These are phyloP conservation scores for Idaea aversata DNA, from an alignment of 2,888 invertebrate species.

Conservation along the genomic window DNA sequence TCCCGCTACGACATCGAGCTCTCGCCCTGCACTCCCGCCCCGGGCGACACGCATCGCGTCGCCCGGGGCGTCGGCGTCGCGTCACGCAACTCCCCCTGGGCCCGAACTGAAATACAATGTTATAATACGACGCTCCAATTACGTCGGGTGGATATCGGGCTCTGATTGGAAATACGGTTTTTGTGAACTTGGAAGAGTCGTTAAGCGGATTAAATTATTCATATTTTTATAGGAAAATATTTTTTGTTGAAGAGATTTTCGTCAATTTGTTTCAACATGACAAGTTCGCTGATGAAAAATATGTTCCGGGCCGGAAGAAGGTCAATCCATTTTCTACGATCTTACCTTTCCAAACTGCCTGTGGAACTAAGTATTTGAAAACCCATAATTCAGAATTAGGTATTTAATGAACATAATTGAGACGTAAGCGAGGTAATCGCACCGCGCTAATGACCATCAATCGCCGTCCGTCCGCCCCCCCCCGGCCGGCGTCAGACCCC, in stretches of 20 bases:
- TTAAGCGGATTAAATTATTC: not conserved
- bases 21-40: not conserved
- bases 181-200: conserved; percentile 1
- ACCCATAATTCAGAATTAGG: not conserved
- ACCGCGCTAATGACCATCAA: not conserved
- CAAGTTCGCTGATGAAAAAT: not conserved
- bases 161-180: conserved; percentile 2
- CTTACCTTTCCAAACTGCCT: not conserved
- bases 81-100: not conserved
- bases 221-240: not conserved
- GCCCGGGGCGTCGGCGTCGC: not conserved
- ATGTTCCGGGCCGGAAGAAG: not conserved
- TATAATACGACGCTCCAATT: conserved; percentile 27
- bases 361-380: not conserved
- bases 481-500: no score
- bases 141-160: not conserved
- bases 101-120: not conserved
- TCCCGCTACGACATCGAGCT: no score
- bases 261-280: not conserved
- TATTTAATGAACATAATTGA: not conserved
- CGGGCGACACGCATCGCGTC: not conserved
- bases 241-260: not conserved
- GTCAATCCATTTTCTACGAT: not conserved
- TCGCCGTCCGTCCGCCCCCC: no score
- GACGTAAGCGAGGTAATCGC: not conserved